A percentile compares a stretch with the other conserved stretches of the same genome.
phyloP scores from a whole-genome alignment of 2,113 vertebrate species.

The Percopsis transmontana region DNA sequence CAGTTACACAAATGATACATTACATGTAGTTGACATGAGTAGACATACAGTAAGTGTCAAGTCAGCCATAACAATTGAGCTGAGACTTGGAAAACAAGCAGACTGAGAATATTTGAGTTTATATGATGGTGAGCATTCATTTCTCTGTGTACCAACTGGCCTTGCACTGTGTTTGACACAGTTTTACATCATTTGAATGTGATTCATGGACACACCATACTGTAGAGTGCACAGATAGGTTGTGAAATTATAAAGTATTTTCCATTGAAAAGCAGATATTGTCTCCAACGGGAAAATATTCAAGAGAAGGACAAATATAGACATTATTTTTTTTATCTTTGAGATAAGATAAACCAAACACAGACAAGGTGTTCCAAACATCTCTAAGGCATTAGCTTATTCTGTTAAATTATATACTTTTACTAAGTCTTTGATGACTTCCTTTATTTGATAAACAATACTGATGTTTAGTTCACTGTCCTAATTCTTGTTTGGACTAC shows the following conservation, averaged over 20 bases:
- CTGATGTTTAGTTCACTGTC: conserved; percentile 28
- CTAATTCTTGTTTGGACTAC: conserved; percentile 20
- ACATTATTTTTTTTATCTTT: not conserved
- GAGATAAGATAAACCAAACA: conserved; percentile 17
- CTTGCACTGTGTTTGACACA: conserved; percentile 17
- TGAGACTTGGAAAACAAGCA: conserved; percentile 16
- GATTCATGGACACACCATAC: conserved; percentile 18
- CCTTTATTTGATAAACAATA: conserved; percentile 10
- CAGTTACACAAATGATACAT: conserved; percentile 51
- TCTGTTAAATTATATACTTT: conserved; percentile 19
- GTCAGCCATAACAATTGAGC: conserved; percentile 34
- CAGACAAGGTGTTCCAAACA: conserved; percentile 35
- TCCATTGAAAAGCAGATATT: not conserved
- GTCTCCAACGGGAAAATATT: conserved; percentile 10
- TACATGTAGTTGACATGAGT: conserved; percentile 52
- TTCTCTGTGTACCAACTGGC: too few relatives aligned
- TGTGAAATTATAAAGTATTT: conserved; percentile 12
- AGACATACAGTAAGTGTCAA: conserved; percentile 26
- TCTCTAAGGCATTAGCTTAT: conserved; percentile 23
- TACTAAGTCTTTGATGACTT: conserved; percentile 17
- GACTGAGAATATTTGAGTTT: not conserved
- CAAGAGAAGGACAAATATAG: not conserved
- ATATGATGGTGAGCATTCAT: not conserved
- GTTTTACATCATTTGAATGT: conserved; percentile 13
- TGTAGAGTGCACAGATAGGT: not conserved